Percentiles rank a stretch among this genome's conserved stretches.
phyloP scores from a whole-genome alignment of 2,888 invertebrate genomes.

The Alloplasta piceator region DNA sequence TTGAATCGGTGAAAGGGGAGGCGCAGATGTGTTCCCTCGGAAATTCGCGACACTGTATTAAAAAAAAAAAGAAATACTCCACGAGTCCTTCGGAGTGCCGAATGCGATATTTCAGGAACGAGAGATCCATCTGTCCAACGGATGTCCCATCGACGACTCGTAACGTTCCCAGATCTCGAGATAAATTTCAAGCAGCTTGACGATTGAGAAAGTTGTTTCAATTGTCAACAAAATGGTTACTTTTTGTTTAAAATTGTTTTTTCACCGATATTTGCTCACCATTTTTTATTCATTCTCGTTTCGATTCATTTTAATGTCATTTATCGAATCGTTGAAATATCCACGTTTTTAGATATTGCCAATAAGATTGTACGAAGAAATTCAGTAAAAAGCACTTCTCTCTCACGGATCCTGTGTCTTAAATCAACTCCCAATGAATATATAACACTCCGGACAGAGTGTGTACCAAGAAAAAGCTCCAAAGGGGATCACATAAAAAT shows the following conservation, averaged over 20 bases:
- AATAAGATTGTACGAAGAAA: background rate
- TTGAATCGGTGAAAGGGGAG: conserved; percentile 32
- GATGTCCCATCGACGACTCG: background rate
- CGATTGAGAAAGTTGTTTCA: conserved; percentile 52
- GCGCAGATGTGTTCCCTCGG: conserved; percentile 53
- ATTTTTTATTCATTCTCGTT: no score
- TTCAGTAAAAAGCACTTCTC: background rate
- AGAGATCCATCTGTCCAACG: conserved; percentile 32
- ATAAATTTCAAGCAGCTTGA: background rate
- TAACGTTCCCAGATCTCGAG: conserved; percentile 15
- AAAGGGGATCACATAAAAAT: conserved; percentile 11
- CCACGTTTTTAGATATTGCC: background rate
- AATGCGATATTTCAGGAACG: background rate
- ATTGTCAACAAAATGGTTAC: conserved; percentile 7
- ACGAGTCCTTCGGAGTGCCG: conserved; percentile 31
- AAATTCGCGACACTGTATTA: conserved; percentile 51
- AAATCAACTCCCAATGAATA: conserved; percentile 26
- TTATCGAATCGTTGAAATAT: no score
- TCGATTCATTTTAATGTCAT: no score
- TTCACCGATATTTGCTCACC: no score
- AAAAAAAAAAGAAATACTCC: conserved; percentile 25
- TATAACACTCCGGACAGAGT: conserved; percentile 1
- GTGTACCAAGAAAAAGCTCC: conserved; percentile 20
- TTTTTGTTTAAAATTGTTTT: no score
- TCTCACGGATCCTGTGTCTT: conserved; percentile 12